phyloP scores from a whole-genome alignment of 2,113 vertebrate species.

The Elephas maximus region DNA sequence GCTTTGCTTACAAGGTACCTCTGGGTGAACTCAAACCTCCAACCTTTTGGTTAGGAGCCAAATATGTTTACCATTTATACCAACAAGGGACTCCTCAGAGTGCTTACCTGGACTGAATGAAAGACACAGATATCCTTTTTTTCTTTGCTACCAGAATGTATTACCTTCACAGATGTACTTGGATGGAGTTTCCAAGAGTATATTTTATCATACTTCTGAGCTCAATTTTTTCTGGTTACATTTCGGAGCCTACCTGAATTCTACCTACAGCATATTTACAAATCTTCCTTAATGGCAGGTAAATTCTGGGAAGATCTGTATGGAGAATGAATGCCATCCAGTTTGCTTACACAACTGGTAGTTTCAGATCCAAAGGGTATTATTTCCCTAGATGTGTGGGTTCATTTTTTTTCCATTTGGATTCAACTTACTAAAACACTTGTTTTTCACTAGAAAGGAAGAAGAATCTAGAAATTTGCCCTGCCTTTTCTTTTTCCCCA shows the following conservation, averaged over 20 bases:
- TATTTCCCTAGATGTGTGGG: neutral
- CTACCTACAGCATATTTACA: rapidly evolving
- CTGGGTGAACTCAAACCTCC: neutral
- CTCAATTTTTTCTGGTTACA: neutral
- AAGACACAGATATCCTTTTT: neutral
- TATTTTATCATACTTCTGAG: rapidly evolving
- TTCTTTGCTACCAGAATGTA: neutral
- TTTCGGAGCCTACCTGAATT: neutral
- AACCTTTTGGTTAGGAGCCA: neutral
- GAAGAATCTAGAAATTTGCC: neutral
- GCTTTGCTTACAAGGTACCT: neutral
- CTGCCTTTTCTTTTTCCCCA: neutral
- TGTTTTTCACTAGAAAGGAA: neutral
- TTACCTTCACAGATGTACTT: neutral
- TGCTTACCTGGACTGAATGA: neutral
- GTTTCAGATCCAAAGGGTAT: neutral
- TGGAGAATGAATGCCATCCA: neutral
- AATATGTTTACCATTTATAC: neutral
- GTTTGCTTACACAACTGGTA: no score
- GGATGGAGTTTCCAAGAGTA: rapidly evolving
- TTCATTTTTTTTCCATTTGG: neutral
- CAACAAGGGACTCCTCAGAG: neutral
- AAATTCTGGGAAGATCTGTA: neutral
- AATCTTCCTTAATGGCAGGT: neutral
- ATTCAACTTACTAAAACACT: neutral